Percentiles rank a stretch among this genome's conserved stretches.
phyloP scores from a whole-genome alignment of 1,140 invertebrate genomes.

The Metopolophium dirhodum region DNA sequence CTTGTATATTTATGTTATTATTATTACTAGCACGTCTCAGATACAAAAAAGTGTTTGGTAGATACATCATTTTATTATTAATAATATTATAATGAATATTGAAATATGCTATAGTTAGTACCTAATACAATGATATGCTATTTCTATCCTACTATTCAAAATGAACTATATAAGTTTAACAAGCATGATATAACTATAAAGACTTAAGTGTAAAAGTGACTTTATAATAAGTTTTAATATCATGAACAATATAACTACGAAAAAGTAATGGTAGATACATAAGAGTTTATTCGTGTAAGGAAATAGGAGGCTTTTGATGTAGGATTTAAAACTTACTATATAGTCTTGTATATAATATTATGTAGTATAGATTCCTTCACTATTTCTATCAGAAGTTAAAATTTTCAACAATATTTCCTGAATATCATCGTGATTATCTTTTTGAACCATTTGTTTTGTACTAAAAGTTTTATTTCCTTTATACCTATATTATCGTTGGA shows the following conservation, averaged over 20 bases:
- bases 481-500: not conserved
- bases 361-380: not conserved
- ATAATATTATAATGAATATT: not conserved
- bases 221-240: slow-evolving; percentile 32
- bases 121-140: not conserved
- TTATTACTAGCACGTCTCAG: not conserved
- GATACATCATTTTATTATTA: not conserved
- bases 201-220: slow-evolving; percentile 17
- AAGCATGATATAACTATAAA: slow-evolving; percentile 11
- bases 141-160: not conserved
- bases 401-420: slow-evolving; percentile 19
- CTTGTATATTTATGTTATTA: not conserved
- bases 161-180: slow-evolving; percentile 1
- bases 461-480: not conserved
- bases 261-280: not conserved
- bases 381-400: not conserved
- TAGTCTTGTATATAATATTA: not conserved
- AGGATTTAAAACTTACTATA: slow-evolving; percentile 16
- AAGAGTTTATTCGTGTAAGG: not conserved
- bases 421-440: not conserved
- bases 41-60: not conserved
- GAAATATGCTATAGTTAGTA: not conserved
- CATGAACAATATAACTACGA: not conserved
- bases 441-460: not conserved
- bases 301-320: not conserved